Evolutionary conservation across 2,113 vertebrate genomes (phyloP).

Genomic region (Eurypyga helias): DNA sequence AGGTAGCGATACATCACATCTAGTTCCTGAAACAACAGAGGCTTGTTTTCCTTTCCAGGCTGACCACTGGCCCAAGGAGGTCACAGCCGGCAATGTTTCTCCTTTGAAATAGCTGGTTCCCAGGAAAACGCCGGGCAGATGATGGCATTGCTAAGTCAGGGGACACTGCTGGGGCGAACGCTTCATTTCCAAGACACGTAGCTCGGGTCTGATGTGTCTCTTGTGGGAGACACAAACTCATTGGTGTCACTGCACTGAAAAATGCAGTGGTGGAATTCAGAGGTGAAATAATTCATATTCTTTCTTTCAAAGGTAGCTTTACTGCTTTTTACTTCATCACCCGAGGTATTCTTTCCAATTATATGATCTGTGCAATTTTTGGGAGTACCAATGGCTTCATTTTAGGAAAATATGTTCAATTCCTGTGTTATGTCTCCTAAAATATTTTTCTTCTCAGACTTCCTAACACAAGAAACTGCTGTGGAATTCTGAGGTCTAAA

Average conservation of each 20-base stretch:
- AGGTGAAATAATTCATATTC: background rate
- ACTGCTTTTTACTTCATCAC: background rate
- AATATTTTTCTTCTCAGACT: background rate
- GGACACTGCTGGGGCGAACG: background rate
- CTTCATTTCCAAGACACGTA: accelerated
- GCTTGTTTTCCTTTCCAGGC: background rate
- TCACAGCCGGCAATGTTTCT: background rate
- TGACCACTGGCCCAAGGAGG: background rate
- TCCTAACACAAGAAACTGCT: background rate
- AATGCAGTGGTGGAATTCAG: background rate
- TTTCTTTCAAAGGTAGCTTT: background rate
- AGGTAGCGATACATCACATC: accelerated
- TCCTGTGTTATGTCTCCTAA: background rate
- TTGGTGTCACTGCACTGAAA: background rate
- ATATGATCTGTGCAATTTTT: background rate
- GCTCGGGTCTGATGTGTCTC: background rate
- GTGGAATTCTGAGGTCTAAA: background rate
- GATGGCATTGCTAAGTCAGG: accelerated
- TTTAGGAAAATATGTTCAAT: background rate
- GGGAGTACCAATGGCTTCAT: background rate
- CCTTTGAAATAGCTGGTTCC: accelerated
- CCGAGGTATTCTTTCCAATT: background rate
- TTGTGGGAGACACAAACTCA: background rate
- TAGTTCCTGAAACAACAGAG: background rate
- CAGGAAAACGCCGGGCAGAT: background rate